Conservation (phyloP, 2,797 vertebrate species). For the Ispidina lecontei region DNA sequence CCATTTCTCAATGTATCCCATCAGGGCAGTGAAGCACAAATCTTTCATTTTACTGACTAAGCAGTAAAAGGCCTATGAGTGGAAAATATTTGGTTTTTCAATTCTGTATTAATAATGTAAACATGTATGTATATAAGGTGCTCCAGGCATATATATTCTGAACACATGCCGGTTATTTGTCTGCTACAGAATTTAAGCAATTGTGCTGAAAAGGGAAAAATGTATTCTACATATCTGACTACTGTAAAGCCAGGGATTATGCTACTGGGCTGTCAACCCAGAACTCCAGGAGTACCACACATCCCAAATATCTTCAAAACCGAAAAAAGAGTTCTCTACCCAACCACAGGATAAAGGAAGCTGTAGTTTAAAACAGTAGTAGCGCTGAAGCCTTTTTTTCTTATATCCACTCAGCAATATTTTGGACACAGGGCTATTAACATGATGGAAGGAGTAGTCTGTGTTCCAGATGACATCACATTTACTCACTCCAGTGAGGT, state of each 20-base stretch:
- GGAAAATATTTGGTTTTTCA: not conserved
- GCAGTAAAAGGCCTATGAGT: not conserved
- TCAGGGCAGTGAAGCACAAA: constrained; percentile 5
- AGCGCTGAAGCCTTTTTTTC: not conserved
- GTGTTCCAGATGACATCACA: not conserved
- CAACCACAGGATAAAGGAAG: not conserved
- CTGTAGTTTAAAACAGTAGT: not conserved
- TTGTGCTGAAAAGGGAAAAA: not conserved
- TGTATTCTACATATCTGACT: not conserved
- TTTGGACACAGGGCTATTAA: not conserved
- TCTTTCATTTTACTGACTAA: constrained; percentile 18
- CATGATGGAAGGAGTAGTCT: not conserved
- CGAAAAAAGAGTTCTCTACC: not conserved
- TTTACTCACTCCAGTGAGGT: not conserved
- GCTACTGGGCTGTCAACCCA: not conserved
- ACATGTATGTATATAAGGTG: not conserved
- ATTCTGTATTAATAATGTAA: not conserved
- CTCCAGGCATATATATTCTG: not conserved
- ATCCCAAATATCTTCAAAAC: not conserved
- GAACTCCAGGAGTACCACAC: not conserved
- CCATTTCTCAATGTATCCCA: constrained; percentile 24
- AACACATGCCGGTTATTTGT: not conserved
- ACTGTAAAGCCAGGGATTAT: not conserved
- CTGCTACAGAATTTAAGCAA: not conserved
- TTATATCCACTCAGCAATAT: not conserved